Percentiles rank a stretch among this genome's conserved stretches.
These are phyloP conservation scores for Drosophila gaucha DNA, from an alignment of 2,888 invertebrate genomes.

Conservation along the genomic window DNA sequence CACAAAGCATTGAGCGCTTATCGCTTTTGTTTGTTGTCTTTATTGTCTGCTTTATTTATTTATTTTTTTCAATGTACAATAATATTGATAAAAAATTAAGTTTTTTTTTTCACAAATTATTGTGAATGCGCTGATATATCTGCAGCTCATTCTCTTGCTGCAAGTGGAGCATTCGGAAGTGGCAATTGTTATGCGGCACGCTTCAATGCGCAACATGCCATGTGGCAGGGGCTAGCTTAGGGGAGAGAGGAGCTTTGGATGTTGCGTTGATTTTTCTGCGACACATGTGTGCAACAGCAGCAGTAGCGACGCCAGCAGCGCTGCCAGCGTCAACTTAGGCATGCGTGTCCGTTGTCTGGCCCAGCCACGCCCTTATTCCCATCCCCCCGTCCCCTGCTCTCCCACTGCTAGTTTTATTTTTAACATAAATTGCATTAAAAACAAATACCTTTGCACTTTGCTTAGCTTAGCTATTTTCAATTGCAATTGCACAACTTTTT, in stretches of 20 bases:
- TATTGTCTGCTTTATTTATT: constrained; percentile 43
- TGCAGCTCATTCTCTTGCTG: background rate
- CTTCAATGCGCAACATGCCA: constrained; percentile 58
- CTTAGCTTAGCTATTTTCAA: constrained; percentile 58
- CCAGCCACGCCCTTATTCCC: constrained; percentile 3
- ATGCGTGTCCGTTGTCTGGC: constrained; percentile 60
- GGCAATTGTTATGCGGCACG: constrained; percentile 60
- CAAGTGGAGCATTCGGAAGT: constrained; percentile 54
- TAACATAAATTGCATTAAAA: constrained; percentile 59
- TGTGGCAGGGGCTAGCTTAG: constrained; percentile 6
- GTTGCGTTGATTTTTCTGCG: constrained; percentile 38
- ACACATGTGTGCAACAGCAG: constrained; percentile 47
- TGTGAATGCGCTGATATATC: constrained; percentile 29
- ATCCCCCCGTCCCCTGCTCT: background rate
- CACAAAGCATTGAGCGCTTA: constrained; percentile 30
- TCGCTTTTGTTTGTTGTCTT: constrained; percentile 30
- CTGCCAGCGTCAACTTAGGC: constrained; percentile 44
- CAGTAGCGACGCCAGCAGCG: constrained; percentile 23
- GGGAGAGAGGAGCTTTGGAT: constrained; percentile 6
- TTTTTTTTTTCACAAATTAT: constrained; percentile 41
- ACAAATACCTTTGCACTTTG: constrained; percentile 59
- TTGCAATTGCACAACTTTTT: constrained; percentile 51
- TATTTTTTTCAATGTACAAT: constrained; percentile 49
- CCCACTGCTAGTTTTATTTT: constrained; percentile 49
- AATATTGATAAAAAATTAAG: constrained; percentile 57